Conservation (phyloP, 1,140 invertebrate genomes). For the Cydia strobilella region DNA sequence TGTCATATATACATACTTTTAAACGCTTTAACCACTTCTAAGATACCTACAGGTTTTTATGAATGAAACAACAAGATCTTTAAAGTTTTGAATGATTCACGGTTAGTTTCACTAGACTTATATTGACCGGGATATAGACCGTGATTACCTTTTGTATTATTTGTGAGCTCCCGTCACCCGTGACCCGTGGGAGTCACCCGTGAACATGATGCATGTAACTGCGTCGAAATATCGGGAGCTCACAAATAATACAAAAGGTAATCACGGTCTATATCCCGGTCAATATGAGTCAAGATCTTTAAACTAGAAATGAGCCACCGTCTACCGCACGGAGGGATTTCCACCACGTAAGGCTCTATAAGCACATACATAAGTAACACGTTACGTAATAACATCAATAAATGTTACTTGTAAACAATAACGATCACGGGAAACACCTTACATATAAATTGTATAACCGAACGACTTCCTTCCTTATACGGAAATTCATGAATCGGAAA, state of each 20-base stretch:
- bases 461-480: slow-evolving; percentile 19
- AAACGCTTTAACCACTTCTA: not conserved
- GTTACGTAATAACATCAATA: slow-evolving; percentile 19
- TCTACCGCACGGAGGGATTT: not conserved
- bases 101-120: too few species aligned
- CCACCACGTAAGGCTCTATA: not conserved
- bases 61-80: not conserved
- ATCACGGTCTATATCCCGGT: too few species aligned
- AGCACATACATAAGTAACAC: not conserved
- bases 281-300: not conserved
- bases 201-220: too few species aligned
- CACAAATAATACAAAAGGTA: too few species aligned
- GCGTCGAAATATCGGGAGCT: too few species aligned
- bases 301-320: not conserved
- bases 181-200: too few species aligned
- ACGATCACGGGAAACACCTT: not conserved
- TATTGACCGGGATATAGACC: too few species aligned
- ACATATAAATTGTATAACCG: not conserved
- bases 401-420: not conserved
- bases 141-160: too few species aligned
- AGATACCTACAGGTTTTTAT: not conserved
- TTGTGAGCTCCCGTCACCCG: too few species aligned
- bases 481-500: not conserved
- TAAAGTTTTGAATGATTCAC: too few species aligned
- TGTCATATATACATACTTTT: too few species aligned